Percentiles rank a stretch among this genome's conserved stretches.
These are phyloP conservation scores for Plodia interpunctella DNA, from an alignment of 1,140 invertebrate species.

Conservation along the genomic window DNA sequence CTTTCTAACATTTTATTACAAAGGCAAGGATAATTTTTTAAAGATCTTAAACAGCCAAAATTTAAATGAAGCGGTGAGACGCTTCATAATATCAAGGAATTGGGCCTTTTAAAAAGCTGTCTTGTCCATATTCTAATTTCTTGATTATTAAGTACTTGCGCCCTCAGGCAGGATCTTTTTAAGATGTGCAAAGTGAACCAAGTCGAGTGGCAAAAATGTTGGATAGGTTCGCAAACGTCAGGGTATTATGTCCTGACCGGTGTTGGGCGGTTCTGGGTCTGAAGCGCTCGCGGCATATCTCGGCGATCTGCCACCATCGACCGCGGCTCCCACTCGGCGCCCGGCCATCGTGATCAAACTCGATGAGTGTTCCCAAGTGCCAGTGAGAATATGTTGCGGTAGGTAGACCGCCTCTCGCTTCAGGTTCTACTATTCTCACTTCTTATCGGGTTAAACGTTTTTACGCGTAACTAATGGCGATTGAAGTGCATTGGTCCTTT, in stretches of 20 bases:
- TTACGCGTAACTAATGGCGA: slow-evolving; percentile 30
- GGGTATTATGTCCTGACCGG: slow-evolving; percentile 25
- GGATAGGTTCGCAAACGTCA: slow-evolving; percentile 21
- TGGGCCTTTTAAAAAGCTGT: slow-evolving; percentile 9
- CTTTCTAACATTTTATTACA: too few relatives aligned
- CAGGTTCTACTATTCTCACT: slow-evolving; percentile 18
- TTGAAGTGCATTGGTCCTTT: background rate
- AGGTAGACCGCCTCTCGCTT: slow-evolving; percentile 11
- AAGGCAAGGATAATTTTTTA: too few relatives aligned
- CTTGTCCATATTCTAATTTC: slow-evolving; percentile 20
- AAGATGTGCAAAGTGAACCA: slow-evolving; percentile 35
- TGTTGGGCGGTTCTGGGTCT: slow-evolving; percentile 14
- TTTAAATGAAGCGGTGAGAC: too few relatives aligned
- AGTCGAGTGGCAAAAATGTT: slow-evolving; percentile 32
- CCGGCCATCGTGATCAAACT: slow-evolving; percentile 36
- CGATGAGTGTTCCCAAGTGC: slow-evolving; percentile 27
- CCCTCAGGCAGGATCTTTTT: slow-evolving; percentile 27
- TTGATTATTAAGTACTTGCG: slow-evolving; percentile 25
- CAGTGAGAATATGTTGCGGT: slow-evolving; percentile 29
- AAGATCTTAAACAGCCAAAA: too few relatives aligned
- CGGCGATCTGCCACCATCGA: slow-evolving; percentile 41
- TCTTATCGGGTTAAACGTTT: slow-evolving; percentile 29
- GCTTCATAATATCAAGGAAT: slow-evolving; percentile 29
- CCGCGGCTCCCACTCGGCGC: slow-evolving; percentile 23
- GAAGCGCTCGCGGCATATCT: slow-evolving; percentile 38